A percentile compares a stretch with the other conserved stretches of the same genome.
These are phyloP conservation scores for Seriola quinqueradiata DNA, from an alignment of 2,113 vertebrate genomes.

Conservation along the genomic window DNA sequence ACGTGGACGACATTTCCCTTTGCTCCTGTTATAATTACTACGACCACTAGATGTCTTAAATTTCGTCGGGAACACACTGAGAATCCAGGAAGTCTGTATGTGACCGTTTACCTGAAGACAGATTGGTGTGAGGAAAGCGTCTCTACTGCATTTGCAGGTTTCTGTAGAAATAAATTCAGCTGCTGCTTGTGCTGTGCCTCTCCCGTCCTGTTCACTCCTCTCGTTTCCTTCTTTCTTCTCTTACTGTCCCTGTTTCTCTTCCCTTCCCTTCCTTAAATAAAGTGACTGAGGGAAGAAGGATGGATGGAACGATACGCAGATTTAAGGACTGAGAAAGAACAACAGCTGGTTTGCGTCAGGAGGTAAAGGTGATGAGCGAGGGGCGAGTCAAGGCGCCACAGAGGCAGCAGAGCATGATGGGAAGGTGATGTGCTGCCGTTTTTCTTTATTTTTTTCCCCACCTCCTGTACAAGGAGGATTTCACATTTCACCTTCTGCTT, in stretches of 20 bases:
- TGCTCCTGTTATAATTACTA: no score
- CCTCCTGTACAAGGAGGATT: not conserved
- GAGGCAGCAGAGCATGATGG: conserved; percentile 14
- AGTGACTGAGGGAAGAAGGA: not conserved
- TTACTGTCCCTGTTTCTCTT: no score
- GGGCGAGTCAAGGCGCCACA: not conserved
- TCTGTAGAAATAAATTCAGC: no score
- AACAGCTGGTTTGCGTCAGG: conserved; percentile 8
- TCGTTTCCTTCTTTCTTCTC: no score
- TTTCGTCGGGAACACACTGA: not conserved
- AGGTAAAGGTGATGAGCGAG: not conserved
- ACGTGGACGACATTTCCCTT: no score
- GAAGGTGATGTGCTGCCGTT: not conserved
- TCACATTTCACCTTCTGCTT: not conserved
- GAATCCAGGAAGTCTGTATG: not conserved
- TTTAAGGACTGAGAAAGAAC: not conserved
- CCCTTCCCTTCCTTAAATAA: not conserved
- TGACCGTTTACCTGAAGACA: not conserved
- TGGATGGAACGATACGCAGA: no score
- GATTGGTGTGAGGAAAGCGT: not conserved
- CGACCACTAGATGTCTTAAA: not conserved
- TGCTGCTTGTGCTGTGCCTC: no score
- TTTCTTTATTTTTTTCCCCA: not conserved
- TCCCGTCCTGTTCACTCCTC: no score
- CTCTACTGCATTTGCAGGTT: no score